These are phyloP conservation scores for Andrena praecox DNA, from an alignment of 2,888 invertebrate species.

Conservation along the genomic window DNA sequence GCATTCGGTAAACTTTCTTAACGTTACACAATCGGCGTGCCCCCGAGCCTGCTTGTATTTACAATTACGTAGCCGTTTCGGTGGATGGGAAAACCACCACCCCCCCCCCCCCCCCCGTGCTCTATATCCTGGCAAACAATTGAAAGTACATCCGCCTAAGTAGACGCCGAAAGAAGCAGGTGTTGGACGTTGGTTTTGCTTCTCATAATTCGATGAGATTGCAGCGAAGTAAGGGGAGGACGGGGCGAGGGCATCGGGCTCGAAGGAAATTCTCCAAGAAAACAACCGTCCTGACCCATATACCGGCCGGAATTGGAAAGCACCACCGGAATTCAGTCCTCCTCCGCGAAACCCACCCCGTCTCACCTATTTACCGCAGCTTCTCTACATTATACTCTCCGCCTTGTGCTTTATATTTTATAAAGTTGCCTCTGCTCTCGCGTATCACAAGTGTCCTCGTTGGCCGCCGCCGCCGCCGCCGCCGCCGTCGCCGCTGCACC, in stretches of 20 bases:
- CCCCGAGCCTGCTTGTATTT: too few species aligned
- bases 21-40: too few species aligned
- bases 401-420: slow-evolving; percentile 22
- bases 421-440: neutral
- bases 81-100: neutral
- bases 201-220: slow-evolving; percentile 35
- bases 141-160: neutral
- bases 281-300: slow-evolving; percentile 60
- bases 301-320: slow-evolving; percentile 55
- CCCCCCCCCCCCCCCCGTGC: too few species aligned
- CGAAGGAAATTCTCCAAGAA: slow-evolving; percentile 50
- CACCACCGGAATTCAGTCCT: slow-evolving; percentile 21
- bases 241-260: neutral
- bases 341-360: slow-evolving; percentile 8
- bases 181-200: slow-evolving; percentile 16
- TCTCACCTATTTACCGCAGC: slow-evolving; percentile 30
- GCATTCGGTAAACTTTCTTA: neutral
- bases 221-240: neutral
- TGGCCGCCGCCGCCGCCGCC: neutral
- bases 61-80: neutral
- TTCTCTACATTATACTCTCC: slow-evolving; percentile 16
- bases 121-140: neutral
- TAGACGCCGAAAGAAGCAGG: slow-evolving; percentile 5
- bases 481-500: neutral
- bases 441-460: neutral